Evolutionary conservation across 1,140 invertebrate species (phyloP).

Genomic region (Achroia grisella): DNA sequence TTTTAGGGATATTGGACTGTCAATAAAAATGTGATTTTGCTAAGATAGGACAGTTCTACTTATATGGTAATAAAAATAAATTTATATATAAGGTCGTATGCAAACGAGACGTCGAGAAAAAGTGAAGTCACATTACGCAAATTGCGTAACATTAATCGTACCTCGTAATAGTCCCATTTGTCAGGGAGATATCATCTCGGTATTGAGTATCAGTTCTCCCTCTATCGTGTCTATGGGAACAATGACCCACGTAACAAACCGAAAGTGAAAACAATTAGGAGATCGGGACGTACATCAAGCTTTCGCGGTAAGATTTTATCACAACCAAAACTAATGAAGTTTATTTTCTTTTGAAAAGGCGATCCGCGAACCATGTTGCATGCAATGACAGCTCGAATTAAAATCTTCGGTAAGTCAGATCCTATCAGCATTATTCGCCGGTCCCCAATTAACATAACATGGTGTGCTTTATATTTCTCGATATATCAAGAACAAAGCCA

Average conservation of each 20-base stretch:
- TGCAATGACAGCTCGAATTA: slow-evolving; percentile 16
- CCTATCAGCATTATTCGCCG: slow-evolving; percentile 8
- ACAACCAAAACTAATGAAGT: slow-evolving; percentile 1
- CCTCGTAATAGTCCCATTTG: slow-evolving; percentile 50
- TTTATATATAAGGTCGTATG: not conserved
- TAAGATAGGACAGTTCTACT: too few relatives aligned
- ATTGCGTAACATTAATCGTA: slow-evolving; percentile 45
- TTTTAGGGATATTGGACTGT: too few relatives aligned
- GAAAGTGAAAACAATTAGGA: slow-evolving; percentile 60
- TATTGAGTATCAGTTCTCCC: not conserved
- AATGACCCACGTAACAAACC: slow-evolving; percentile 36
- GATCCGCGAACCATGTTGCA: not conserved
- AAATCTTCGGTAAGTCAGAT: slow-evolving; percentile 14
- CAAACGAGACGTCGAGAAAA: slow-evolving; percentile 10
- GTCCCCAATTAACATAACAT: slow-evolving; percentile 16
- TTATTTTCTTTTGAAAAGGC: not conserved
- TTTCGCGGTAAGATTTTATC: slow-evolving; percentile 19
- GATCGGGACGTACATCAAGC: slow-evolving; percentile 32
- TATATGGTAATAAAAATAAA: too few relatives aligned
- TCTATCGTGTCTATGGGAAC: slow-evolving; percentile 17
- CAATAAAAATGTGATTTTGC: too few relatives aligned
- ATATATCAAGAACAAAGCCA: not conserved
- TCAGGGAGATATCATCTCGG: slow-evolving; percentile 44
- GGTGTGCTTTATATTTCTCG: slow-evolving; percentile 1
- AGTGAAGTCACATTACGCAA: slow-evolving; percentile 27